Evolutionary conservation across 2,888 invertebrate genomes (phyloP), one percentile per base, ranked within the genome.

Genomic region (Lithodes maja): DNA sequence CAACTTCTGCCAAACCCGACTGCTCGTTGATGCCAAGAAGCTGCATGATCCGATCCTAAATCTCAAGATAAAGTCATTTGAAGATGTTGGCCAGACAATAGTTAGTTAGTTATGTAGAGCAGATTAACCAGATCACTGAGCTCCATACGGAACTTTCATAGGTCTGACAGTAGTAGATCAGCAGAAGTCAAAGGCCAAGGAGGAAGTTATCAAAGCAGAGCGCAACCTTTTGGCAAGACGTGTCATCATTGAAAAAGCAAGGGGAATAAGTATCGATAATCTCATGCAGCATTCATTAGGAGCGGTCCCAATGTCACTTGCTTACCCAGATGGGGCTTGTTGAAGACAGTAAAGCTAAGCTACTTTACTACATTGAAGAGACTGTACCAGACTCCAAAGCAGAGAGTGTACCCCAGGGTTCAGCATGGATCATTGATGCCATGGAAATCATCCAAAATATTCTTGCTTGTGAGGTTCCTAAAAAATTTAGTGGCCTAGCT

Each of bases 261-360:
- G 15, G 49, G 75, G 49, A 74, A 74, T 33, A 3, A 74, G 75
- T 15, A 74, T 74, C 15, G 75, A 74, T 33, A 33, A 74, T 33
- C 75, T 74, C 75, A 74, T 33, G 49, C 75, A 15, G 75, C 75
- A 74, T 74, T 74, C 75, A 74, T 74, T 74, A 74, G 75, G 75
- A 74, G 7, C 75, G n/a, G 75, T 74, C 17, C 3, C 3, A 74
- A 55, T 55, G 55, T 55, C 55, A 9, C 55, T 55, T 55, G 55
- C 55, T 55, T 55, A 55, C 55, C 55, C 55, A 55, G 55, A 55
- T 55, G 55, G 55, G 55, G 55, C 55, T 55, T 55, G 55, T 5
- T 55, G 55, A 55, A 55, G 55, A 55, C 55, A 55, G 55, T 55
- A 55, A 55, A 55, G 55, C 9, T 55, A 74, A 17, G 75, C 15